A percentile compares a stretch with the other conserved stretches of the same genome.
phyloP scores from a whole-genome alignment of 2,797 vertebrate species.

The Austrolebias charrua region DNA sequence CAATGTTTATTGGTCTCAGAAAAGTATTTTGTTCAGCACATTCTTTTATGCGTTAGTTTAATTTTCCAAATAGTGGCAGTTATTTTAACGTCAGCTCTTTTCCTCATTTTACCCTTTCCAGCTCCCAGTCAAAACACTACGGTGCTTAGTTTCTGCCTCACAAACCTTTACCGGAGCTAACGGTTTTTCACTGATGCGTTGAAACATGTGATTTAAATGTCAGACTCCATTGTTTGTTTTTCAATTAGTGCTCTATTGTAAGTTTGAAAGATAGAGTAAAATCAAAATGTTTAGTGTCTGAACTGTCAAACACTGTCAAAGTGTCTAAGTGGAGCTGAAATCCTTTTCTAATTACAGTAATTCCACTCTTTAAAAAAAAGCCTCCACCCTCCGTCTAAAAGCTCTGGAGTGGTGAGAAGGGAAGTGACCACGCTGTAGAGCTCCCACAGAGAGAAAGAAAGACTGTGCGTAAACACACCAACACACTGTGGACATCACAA shows the following conservation, averaged over 20 bases:
- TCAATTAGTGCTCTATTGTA: slow-evolving; percentile 13
- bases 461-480: slow-evolving; percentile 9
- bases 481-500: slow-evolving; percentile 15
- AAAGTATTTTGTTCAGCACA: neutral
- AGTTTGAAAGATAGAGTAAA: slow-evolving; percentile 9
- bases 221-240: neutral
- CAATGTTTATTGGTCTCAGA: neutral
- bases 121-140: slow-evolving; percentile 4
- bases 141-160: slow-evolving; percentile 13
- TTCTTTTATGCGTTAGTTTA: neutral
- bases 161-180: neutral
- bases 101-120: neutral
- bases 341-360: slow-evolving; percentile 43
- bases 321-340: slow-evolving; percentile 28
- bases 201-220: slow-evolving; percentile 21
- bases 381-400: slow-evolving; percentile 31
- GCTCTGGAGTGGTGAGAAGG: slow-evolving; percentile 34
- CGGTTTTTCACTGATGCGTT: slow-evolving; percentile 9
- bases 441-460: slow-evolving; percentile 54
- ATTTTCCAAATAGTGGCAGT: slow-evolving; percentile 1
- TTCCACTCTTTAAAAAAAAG: slow-evolving; percentile 27
- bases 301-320: slow-evolving; percentile 25
- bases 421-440: slow-evolving; percentile 53
- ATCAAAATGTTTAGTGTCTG: slow-evolving; percentile 11
- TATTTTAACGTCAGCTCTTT: neutral